Evolutionary conservation across 2,888 invertebrate species (phyloP).

Genomic region (Muscina levida): DNA sequence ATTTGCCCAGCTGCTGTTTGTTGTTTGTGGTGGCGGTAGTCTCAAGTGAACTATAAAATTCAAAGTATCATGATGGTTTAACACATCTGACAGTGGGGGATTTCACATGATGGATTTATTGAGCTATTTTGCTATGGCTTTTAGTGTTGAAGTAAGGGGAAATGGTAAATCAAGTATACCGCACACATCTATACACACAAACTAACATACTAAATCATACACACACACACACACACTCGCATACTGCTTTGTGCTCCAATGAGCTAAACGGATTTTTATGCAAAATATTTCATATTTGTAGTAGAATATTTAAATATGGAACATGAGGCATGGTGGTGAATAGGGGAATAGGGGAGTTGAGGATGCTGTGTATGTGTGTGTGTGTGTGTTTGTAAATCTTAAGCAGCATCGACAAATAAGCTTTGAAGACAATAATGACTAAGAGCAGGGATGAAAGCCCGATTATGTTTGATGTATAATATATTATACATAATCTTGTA

Average conservation of each 20-base stretch:
- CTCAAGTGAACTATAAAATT: constrained; percentile 41
- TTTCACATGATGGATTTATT: constrained; percentile 38
- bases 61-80: constrained; percentile 39
- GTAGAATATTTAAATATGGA: not conserved
- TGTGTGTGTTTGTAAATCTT: no score
- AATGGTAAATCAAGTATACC: not conserved
- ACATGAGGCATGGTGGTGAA: no score
- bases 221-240: not conserved
- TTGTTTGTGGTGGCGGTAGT: not conserved
- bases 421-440: constrained; percentile 10
- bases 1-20: constrained; percentile 10
- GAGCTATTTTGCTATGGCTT: constrained; percentile 32
- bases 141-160: not conserved
- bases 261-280: not conserved
- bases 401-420: constrained; percentile 35
- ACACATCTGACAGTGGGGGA: constrained; percentile 39
- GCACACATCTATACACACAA: not conserved
- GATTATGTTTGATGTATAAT: not conserved
- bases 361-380: no score
- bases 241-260: not conserved
- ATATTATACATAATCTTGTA: not conserved
- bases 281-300: constrained; percentile 13
- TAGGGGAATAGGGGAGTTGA: no score
- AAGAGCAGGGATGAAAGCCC: not conserved
- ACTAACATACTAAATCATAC: not conserved